These are phyloP conservation scores for Leucopsar rothschildi DNA, from an alignment of 2,113 vertebrate species.

Conservation along the genomic window DNA sequence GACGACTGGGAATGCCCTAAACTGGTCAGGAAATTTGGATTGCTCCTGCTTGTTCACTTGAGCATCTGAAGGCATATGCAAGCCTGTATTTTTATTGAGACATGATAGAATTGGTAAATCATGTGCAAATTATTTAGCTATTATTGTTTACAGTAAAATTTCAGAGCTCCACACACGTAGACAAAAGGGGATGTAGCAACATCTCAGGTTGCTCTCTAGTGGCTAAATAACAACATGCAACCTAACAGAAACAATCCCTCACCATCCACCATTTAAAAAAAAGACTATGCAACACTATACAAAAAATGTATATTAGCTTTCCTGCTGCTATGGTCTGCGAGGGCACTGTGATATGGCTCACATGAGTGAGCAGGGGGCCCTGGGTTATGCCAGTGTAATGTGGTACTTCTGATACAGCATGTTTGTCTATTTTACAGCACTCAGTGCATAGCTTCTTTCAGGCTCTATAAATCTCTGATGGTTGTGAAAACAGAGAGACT, in stretches of 20 bases:
- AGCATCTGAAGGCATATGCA: neutral
- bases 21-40: neutral
- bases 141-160: neutral
- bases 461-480: neutral
- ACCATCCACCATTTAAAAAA: neutral
- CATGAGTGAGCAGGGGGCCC: neutral
- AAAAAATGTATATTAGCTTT: neutral
- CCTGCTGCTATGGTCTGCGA: neutral
- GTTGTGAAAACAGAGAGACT: neutral
- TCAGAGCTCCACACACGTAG: neutral
- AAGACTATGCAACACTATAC: neutral
- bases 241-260: neutral
- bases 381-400: neutral
- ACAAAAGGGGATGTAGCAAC: neutral
- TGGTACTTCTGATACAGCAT: neutral
- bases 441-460: neutral
- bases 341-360: rapidly evolving
- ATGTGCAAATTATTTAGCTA: neutral
- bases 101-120: neutral
- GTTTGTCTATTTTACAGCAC: neutral
- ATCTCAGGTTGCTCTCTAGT: neutral
- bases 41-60: neutral
- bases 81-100: neutral
- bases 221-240: neutral
- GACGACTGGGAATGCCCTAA: neutral